A percentile compares a stretch with the other conserved stretches of the same genome.
Evolutionary conservation across 1,140 invertebrate species (phyloP).

Genomic region (Drosophila oshimai): DNA sequence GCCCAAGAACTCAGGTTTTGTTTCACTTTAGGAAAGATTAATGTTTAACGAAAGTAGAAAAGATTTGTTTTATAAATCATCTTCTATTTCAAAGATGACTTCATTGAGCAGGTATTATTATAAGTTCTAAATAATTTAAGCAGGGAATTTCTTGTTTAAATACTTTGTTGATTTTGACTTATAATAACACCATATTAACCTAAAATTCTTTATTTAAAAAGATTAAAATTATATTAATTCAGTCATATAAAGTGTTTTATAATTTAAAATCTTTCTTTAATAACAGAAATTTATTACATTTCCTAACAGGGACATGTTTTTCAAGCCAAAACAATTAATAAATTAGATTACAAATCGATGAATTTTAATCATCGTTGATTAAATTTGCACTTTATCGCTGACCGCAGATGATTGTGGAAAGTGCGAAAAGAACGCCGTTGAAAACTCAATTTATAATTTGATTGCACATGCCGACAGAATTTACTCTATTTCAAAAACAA

Average conservation of each 20-base stretch:
- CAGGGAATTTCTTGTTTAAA: no score
- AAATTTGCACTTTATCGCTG: constrained; percentile 21
- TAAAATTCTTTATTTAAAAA: no score
- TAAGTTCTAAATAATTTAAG: no score
- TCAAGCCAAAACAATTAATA: not conserved
- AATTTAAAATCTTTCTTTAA: not conserved
- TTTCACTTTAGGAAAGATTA: not conserved
- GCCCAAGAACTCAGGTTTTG: constrained; percentile 1
- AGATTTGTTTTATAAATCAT: not conserved
- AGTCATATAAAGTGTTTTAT: no score
- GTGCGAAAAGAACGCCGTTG: constrained; percentile 18
- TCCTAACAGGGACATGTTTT: not conserved
- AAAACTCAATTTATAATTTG: constrained; percentile 34
- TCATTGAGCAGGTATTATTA: no score
- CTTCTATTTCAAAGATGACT: no score
- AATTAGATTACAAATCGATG: constrained; percentile 25
- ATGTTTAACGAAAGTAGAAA: not conserved
- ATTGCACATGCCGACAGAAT: constrained; percentile 10
- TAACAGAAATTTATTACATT: not conserved
- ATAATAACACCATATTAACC: no score
- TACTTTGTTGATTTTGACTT: no score
- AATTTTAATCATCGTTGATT: constrained; percentile 30
- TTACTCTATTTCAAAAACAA: not conserved
- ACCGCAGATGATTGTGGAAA: constrained; percentile 29
- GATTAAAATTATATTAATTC: no score